Percentiles rank a stretch among this genome's conserved stretches.
phyloP scores from a whole-genome alignment of 64 coral and sea anemone genomes.

The Stylophora pistillata region DNA sequence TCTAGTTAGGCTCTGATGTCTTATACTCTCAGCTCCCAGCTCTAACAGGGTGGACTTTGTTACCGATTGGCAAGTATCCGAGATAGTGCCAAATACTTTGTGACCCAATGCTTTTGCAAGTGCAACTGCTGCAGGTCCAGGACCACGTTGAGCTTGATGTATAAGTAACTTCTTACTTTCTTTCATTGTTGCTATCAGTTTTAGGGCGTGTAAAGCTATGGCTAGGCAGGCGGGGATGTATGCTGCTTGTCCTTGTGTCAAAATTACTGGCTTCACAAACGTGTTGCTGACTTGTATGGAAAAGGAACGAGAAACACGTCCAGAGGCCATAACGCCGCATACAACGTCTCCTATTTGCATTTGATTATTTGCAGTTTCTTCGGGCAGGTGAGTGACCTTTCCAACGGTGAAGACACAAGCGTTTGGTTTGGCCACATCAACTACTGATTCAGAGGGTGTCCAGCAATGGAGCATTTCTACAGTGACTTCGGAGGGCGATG shows the following conservation, averaged over 20 bases:
- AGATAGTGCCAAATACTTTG: conserved; percentile 44
- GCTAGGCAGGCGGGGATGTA: conserved; percentile 13
- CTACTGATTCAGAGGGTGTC: neutral
- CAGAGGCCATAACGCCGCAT: conserved; percentile 14
- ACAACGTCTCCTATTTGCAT: conserved; percentile 38
- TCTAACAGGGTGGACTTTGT: conserved; percentile 10
- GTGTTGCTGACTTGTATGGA: neutral
- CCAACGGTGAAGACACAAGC: neutral
- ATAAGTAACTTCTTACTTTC: conserved; percentile 31
- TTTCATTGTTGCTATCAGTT: neutral
- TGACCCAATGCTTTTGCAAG: conserved; percentile 64
- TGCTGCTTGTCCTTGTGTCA: conserved; percentile 24
- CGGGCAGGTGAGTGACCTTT: neutral
- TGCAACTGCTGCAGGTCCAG: conserved; percentile 43
- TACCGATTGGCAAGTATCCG: neutral
- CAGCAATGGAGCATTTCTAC: neutral
- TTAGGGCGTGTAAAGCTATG: conserved; percentile 11
- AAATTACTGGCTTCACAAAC: conserved; percentile 15
- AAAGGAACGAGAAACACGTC: neutral
- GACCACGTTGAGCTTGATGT: conserved; percentile 45
- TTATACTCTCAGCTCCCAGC: conserved; percentile 26
- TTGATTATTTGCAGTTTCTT: neutral
- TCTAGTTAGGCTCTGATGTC: neutral
- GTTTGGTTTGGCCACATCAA: neutral
- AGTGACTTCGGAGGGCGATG: neutral